Evolutionary conservation across 2,888 invertebrate species (phyloP), one percentile per base, ranked within the genome.

Genomic region (Oeneis ivallda): DNA sequence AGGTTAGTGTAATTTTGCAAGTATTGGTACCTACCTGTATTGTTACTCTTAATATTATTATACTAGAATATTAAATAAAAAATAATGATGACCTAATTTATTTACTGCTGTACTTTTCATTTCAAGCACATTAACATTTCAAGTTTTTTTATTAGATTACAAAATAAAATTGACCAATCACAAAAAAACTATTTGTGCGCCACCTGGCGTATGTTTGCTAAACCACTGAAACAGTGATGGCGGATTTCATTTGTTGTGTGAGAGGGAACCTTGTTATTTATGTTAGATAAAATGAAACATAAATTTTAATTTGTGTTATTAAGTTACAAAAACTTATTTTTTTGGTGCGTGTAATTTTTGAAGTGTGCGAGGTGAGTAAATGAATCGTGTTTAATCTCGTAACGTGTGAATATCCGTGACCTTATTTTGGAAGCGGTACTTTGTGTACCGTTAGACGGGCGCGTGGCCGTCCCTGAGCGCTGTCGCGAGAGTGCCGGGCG

Each of bases 371-470:
- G 85, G 86, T 87, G 80, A 79, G 86, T 69, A 56, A 52, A 57
- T 61, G 43, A 43, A 60, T 34, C 37, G 10, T n/a, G 13, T 52
- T 58, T 61, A 15, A 53, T 37, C 15, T 53, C 45, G 53, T 65
- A 67, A 65, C 73, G 74, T 77, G 76, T 74, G 74, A 76, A 75
- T 84, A 86, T 86, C 88, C 87, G 79, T 92, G 92, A 92, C 92
- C 92, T 83, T 89, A 91, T 91, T 92, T 79, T 78, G 78, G 74
- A 84, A 87, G 86, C 89, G 89, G 89, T 88, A 89, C 85, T 85
- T 74, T 76, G 74, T 77, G 80, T 90, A 89, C 92, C 91, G 89
- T 92, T 89, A 90, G 70, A 75, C 82, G 80, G 82, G 84, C 89
- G 89, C 89, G 87, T 89, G 89, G 88, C 89, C 81, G 76, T 80